Evolutionary conservation across 1,140 invertebrate genomes (phyloP).

Genomic region (Diabrotica virgifera): DNA sequence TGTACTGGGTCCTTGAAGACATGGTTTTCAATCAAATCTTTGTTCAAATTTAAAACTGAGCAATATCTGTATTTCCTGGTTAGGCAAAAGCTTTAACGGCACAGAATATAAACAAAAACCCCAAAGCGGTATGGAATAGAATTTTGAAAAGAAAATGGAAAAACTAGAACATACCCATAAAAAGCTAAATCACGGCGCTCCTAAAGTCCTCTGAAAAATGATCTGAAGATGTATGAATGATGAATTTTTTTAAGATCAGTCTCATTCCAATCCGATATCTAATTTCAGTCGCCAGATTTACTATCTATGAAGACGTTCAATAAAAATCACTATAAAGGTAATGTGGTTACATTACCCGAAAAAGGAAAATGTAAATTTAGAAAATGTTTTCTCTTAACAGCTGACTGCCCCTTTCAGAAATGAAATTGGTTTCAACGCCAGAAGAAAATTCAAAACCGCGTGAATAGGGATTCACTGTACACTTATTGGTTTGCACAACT

Average conservation of each 20-base stretch:
- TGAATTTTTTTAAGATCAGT: constrained; percentile 44
- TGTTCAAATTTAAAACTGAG: constrained; percentile 12
- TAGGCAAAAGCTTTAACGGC: too few species aligned
- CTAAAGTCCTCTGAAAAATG: constrained; percentile 42
- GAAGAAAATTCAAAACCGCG: too few species aligned
- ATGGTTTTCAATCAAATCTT: constrained; percentile 17
- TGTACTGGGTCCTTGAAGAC: constrained; percentile 25
- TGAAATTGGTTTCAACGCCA: too few species aligned
- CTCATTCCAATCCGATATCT: constrained; percentile 47
- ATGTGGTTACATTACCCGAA: constrained; percentile 17
- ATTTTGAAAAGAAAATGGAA: background rate
- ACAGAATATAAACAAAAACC: background rate
- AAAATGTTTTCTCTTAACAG: background rate
- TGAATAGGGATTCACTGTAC: too few species aligned
- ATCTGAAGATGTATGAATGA: constrained; percentile 47
- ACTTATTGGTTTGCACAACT: too few species aligned
- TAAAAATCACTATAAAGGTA: background rate
- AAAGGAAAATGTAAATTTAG: background rate
- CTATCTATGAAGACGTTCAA: constrained; percentile 16
- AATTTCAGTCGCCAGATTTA: constrained; percentile 48
- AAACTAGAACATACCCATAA: background rate
- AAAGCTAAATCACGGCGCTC: constrained; percentile 7
- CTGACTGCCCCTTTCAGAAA: background rate
- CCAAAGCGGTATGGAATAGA: background rate
- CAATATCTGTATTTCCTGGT: too few species aligned